phyloP scores from a whole-genome alignment of 2,113 vertebrate species.

The mouse (Mus musculus) region DNA sequence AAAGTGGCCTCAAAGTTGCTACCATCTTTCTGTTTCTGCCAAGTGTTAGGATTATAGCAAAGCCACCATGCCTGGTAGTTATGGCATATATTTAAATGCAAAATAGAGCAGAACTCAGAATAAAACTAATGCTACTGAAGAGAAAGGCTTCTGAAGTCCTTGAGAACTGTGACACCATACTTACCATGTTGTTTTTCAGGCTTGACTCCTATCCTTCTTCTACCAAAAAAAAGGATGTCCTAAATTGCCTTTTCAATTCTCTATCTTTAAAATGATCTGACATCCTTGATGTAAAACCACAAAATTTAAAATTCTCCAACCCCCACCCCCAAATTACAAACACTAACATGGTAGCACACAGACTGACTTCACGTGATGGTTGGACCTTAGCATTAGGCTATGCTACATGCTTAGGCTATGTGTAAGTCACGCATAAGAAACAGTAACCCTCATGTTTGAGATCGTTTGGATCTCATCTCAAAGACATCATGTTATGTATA shows the following conservation, averaged over 20 bases:
- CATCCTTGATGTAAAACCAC: background rate
- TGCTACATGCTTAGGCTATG: background rate
- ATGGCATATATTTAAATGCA: constrained; percentile 38
- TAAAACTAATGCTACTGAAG: background rate
- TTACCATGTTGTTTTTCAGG: constrained; percentile 21
- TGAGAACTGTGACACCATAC: background rate
- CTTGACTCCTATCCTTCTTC: background rate
- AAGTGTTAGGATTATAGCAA: background rate
- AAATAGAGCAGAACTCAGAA: constrained; percentile 29
- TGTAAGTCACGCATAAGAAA: background rate
- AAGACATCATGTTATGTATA: background rate
- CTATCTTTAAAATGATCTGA: background rate
- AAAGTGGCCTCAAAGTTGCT: background rate
- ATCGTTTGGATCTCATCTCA: background rate
- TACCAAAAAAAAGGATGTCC: background rate
- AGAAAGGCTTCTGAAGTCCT: background rate
- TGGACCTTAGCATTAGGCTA: background rate
- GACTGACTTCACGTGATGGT: background rate
- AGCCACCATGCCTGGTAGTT: background rate
- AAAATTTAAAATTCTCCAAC: background rate
- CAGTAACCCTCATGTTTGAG: background rate
- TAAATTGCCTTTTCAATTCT: background rate
- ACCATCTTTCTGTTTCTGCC: background rate
- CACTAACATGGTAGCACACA: background rate
- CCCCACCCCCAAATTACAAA: background rate